Percentiles rank a stretch among this genome's conserved stretches.
Conservation (phyloP, 2,113 vertebrate genomes). For the Damaliscus lunatus region DNA sequence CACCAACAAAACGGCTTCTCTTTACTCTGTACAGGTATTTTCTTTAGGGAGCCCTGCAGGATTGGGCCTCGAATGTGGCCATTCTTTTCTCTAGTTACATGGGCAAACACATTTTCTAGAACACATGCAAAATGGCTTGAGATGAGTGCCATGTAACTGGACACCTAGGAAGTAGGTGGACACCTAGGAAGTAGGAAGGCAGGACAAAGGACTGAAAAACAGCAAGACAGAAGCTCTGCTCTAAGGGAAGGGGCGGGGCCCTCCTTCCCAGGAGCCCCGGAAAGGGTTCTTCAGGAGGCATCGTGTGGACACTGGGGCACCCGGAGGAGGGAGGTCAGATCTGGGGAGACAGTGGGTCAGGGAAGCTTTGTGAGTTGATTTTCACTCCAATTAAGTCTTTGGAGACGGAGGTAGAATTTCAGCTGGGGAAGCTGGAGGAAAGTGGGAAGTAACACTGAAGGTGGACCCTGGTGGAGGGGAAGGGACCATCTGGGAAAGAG, state of each 20-base stretch:
- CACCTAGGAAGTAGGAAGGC: background rate
- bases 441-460: background rate
- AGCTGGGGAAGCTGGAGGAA: accelerated
- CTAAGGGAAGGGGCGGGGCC: background rate
- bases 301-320: background rate
- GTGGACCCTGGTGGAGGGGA: too few relatives aligned
- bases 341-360: background rate
- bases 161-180: background rate
- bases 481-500: background rate
- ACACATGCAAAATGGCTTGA: background rate
- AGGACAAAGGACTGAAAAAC: background rate
- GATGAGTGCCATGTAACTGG: background rate
- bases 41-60: background rate
- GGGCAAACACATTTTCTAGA: background rate
- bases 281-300: background rate
- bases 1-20: background rate
- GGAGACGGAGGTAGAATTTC: background rate
- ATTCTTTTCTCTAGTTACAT: background rate
- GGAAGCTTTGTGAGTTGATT: background rate
- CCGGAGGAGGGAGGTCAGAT: background rate
- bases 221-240: background rate
- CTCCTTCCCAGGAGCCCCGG: background rate
- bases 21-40: background rate
- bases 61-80: background rate
- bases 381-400: background rate